Conservation (phyloP, 2,888 invertebrate genomes). For the Cerceris ruficornis region DNA sequence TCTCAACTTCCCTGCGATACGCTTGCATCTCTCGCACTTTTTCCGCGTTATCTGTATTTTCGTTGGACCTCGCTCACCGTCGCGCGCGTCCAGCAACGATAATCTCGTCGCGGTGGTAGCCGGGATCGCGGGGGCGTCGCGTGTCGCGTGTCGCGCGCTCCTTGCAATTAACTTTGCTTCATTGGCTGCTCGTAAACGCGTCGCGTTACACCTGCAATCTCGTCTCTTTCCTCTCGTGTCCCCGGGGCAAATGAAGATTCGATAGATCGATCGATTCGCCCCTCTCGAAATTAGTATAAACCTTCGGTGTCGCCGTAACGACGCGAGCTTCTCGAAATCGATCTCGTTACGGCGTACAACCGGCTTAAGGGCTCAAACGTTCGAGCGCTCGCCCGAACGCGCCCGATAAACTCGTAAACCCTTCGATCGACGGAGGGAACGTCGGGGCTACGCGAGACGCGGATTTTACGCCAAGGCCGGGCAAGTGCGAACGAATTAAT, state of each 20-base stretch:
- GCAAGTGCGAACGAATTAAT: no score
- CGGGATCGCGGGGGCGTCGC: slow-evolving; percentile 5
- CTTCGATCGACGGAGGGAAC: no score
- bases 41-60: not conserved
- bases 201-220: slow-evolving; percentile 14
- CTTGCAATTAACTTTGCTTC: slow-evolving; percentile 43
- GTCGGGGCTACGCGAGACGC: no score
- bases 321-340: slow-evolving; percentile 2
- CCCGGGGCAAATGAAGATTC: slow-evolving; percentile 32
- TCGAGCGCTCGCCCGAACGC: no score
- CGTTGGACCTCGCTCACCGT: not conserved
- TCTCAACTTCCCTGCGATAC: no score
- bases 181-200: slow-evolving; percentile 27
- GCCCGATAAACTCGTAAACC: no score
- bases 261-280: slow-evolving; percentile 45
- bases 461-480: no score
- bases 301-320: slow-evolving; percentile 17
- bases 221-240: slow-evolving; percentile 5
- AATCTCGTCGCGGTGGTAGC: not conserved
- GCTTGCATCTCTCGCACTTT: no score
- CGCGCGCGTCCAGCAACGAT: not conserved
- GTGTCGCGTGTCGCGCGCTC: slow-evolving; percentile 15
- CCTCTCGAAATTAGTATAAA: slow-evolving; percentile 24
- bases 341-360: not conserved
- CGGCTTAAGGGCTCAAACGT: no score